Evolutionary conservation across 2,797 vertebrate species (phyloP).

Genomic region (Peromyscus aztecus): DNA sequence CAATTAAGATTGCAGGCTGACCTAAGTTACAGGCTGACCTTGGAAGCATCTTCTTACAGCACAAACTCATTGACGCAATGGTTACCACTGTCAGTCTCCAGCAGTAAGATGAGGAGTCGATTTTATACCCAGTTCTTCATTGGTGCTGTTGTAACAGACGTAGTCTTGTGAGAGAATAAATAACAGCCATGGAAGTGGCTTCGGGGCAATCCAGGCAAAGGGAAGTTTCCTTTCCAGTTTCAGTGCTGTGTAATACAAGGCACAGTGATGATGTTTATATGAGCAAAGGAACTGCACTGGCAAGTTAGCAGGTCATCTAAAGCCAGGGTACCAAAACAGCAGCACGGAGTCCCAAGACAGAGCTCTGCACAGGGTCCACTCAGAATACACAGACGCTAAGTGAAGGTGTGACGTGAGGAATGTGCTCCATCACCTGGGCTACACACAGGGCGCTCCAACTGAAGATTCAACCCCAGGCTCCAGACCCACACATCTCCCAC

Average conservation of each 20-base stretch:
- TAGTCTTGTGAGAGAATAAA: background rate
- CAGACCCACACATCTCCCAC: background rate
- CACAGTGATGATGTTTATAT: background rate
- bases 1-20: background rate
- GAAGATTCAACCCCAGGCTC: background rate
- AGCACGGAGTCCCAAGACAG: background rate
- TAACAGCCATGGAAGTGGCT: background rate
- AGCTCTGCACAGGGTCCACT: background rate
- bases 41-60: background rate
- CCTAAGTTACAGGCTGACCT: background rate
- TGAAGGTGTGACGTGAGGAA: too few relatives aligned
- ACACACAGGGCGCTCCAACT: background rate
- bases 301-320: background rate
- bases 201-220: background rate
- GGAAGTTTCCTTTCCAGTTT: slow-evolving; percentile 18
- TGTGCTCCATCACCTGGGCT: background rate
- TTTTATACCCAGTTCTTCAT: background rate
- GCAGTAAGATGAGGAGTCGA: background rate
- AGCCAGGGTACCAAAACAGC: background rate
- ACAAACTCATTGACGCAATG: too few relatives aligned
- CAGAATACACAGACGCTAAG: rapidly evolving
- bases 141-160: background rate
- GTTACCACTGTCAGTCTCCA: background rate
- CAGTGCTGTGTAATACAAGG: background rate
- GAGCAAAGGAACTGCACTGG: background rate